Evolutionary conservation across 1,140 invertebrate genomes (phyloP), one percentile per base, ranked within the genome.

Genomic region (Drosophila lowei): DNA sequence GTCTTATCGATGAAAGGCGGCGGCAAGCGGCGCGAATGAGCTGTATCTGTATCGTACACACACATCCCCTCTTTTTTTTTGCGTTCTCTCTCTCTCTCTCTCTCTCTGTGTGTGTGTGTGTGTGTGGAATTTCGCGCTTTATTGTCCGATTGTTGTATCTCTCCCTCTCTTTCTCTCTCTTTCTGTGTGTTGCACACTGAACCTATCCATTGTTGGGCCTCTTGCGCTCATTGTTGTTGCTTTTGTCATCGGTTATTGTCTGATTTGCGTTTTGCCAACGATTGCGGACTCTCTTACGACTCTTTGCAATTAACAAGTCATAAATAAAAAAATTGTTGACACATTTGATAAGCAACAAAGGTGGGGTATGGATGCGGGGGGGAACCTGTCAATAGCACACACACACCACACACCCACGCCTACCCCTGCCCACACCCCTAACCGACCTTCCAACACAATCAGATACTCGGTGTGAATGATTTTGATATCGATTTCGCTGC

Each of bases 311-410:
- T 79, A 84, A 76, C 71, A 84, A 79, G 76, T 79, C 79, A 67
- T 81, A 81, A 81, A 81, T 81, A 81, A 84, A 84, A 84, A 84
- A 84, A 56, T 25, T 79, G 75, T 79, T 84, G 79, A 84, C 79
- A 84, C 47, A 84, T 84, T 79, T 79, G 77, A 79, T 79, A 79
- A 79, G 71, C 77, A 44, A 55, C 77, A 79, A 61, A 70, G 42
- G 59, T n/a, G 50, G 21, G 34, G 5, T 21, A 7, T 23, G 43
- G 13, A 9, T 7, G 43, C 21, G 11, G 23, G 34, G 34, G 11
- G 21, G 44, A 48, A 65, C 48, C 48, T 68, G 76, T 68, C 63
- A 63, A 50, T 50, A 64, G 49, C 50, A 54, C 43, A 56, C n/a
- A 65, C 28, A 34, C 28, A n/a, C 18, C 18, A 38, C 25, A 11